Conservation (phyloP, 2,113 vertebrate genomes). For the Catagonus wagneri region DNA sequence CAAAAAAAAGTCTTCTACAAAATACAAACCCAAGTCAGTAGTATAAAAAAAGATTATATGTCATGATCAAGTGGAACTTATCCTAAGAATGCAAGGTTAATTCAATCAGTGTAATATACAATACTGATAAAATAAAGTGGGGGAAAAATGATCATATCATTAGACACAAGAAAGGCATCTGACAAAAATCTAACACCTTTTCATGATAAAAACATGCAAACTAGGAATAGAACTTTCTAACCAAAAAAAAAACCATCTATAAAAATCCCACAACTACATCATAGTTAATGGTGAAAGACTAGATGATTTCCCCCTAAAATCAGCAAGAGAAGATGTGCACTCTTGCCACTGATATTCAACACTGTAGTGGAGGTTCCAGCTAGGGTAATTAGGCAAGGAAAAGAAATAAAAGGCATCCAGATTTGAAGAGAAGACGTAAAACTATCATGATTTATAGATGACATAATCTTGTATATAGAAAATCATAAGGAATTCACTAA, state of each 20-base stretch:
- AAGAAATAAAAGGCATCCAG: neutral
- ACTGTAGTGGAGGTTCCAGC: neutral
- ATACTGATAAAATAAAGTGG: neutral
- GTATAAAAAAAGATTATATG: neutral
- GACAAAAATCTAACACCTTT: neutral
- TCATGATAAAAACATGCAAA: neutral
- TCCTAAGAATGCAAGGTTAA: neutral
- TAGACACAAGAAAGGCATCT: neutral
- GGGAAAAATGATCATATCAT: neutral
- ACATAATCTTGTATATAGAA: neutral
- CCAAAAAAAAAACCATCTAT: neutral
- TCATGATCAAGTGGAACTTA: neutral
- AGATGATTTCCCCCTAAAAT: neutral
- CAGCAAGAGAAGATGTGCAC: neutral
- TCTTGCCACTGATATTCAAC: neutral
- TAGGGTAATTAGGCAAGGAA: neutral
- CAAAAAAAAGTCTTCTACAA: neutral
- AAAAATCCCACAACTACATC: neutral
- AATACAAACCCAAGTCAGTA: neutral
- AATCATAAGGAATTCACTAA: slow-evolving; percentile 1
- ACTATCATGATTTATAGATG: neutral
- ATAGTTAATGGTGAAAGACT: neutral
- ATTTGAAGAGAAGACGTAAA: neutral
- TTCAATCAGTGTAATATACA: neutral
- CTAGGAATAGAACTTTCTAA: neutral